Evolutionary conservation across 1,140 invertebrate species (phyloP).

Genomic region (Anastrepha ludens): DNA sequence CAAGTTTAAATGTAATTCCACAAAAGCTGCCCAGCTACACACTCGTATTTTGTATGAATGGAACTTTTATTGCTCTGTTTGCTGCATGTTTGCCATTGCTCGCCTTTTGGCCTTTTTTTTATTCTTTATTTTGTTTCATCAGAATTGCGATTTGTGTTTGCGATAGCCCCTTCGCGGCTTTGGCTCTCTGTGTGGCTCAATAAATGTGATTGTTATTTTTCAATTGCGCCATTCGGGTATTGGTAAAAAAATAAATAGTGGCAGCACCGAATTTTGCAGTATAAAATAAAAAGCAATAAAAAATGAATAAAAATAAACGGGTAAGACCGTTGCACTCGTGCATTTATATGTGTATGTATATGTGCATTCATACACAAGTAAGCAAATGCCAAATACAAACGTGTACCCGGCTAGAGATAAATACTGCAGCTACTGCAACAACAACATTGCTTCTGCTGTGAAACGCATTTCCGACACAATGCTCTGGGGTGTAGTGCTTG

Average conservation of each 20-base stretch:
- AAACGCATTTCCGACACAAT: conserved; percentile 43
- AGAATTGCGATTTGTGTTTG: conserved; percentile 31
- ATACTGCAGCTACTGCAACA: background rate
- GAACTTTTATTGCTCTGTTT: conserved; percentile 20
- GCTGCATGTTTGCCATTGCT: background rate
- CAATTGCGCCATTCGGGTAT: conserved; percentile 50
- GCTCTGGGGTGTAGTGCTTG: conserved; percentile 10
- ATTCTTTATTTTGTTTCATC: conserved; percentile 25
- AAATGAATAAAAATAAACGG: background rate
- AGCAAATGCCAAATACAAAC: background rate
- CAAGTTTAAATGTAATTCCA: conserved; percentile 48
- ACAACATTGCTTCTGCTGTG: background rate
- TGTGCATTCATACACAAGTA: background rate
- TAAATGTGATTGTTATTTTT: conserved; percentile 52
- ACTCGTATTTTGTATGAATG: background rate
- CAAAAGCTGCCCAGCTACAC: conserved; percentile 22
- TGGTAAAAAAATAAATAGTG: background rate
- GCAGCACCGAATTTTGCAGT: background rate
- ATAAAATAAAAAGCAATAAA: background rate
- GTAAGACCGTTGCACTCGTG: background rate
- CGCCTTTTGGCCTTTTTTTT: background rate
- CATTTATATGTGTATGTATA: background rate
- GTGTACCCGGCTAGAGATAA: background rate
- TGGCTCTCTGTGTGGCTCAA: conserved; percentile 40
- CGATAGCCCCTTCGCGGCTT: conserved; percentile 47